phyloP scores from a whole-genome alignment of 1,140 invertebrate species.

The Lordiphosa collinella region DNA sequence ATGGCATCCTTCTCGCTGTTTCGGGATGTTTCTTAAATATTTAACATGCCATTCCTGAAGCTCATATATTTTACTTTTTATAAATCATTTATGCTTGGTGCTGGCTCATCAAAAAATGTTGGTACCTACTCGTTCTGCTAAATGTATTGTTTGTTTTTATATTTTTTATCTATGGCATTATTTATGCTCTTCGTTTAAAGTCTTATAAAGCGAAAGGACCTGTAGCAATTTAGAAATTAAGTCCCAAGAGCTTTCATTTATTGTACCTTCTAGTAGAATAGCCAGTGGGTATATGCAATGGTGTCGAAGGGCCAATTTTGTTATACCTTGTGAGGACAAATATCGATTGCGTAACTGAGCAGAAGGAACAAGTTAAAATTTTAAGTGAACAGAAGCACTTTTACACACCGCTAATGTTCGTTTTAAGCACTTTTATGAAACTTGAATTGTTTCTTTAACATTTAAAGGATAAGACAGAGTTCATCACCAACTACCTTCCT shows the following conservation, averaged over 20 bases:
- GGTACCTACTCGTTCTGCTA: constrained; percentile 11
- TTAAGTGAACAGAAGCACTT: no score
- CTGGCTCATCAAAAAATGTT: constrained; percentile 47
- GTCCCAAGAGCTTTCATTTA: constrained; percentile 33
- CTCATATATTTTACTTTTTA: constrained; percentile 43
- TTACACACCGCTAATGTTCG: no score
- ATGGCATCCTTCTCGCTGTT: constrained; percentile 14
- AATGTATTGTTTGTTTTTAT: constrained; percentile 4
- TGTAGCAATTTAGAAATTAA: constrained; percentile 44
- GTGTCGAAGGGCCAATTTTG: background rate
- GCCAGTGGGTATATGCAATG: background rate
- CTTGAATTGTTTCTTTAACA: no score
- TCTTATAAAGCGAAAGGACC: constrained; percentile 28
- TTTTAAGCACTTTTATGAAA: no score
- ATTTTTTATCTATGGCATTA: constrained; percentile 53
- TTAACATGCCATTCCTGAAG: constrained; percentile 56
- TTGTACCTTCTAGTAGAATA: background rate
- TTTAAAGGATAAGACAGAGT: constrained; percentile 12
- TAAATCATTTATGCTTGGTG: constrained; percentile 55
- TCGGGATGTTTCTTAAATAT: constrained; percentile 51
- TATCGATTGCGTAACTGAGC: no score
- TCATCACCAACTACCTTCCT: constrained; percentile 10
- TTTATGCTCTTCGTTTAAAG: constrained; percentile 42
- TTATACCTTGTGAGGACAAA: no score
- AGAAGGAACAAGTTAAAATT: no score